Base-by-base conservation (phyloP, 2,888 invertebrate genomes). In the Atherix ibis region DNA sequence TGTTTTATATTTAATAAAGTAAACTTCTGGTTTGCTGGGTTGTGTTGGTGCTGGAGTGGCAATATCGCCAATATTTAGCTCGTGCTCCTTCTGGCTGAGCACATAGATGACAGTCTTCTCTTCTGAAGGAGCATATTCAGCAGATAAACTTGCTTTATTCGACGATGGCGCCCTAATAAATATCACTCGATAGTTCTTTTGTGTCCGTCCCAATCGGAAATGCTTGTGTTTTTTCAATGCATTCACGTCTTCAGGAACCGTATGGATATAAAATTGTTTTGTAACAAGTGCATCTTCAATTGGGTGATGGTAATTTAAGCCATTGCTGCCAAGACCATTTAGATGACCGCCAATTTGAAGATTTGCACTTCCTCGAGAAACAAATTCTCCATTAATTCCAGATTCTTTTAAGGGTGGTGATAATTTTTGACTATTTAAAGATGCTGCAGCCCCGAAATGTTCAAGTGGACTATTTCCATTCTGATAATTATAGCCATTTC, bases 51-150 rank as follows among this genome's bases (percentile, higher is more conserved):
- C 51, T 36, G 58, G 59, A 24, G 56, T 38, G 3, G 58, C 47
- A 18, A 51, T 48, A 1, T 55, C 38, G 32, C 56, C 49, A 40
- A 58, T 44, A 16, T 58, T 53, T 5, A 56, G 30, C 1, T 53
- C 51, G 38, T 59, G 57, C 2, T 51, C 48, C 36, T 59, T 61
- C 49, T 58, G 58, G 46, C 48, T 54, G 18, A 43, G 31, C 32
- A 61, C 60, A 45, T 61, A 61, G 41, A 61, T 58, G 41, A 61
- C 54, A 25, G 60, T 61, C 49, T 61, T 61, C 18, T 61, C 60
- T 45, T 61, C 60, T 26, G 51, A 56, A 41, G 48, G 45, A 18
- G 56, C 54, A 4, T 55, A 53, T 24, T 49, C 50, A 32, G 59
- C 53, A 48, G 52, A 53, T 39, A 59, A 53, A 34, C 51, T 39